phyloP scores from a whole-genome alignment of 2,797 vertebrate genomes.

The Notamacropus eugenii region DNA sequence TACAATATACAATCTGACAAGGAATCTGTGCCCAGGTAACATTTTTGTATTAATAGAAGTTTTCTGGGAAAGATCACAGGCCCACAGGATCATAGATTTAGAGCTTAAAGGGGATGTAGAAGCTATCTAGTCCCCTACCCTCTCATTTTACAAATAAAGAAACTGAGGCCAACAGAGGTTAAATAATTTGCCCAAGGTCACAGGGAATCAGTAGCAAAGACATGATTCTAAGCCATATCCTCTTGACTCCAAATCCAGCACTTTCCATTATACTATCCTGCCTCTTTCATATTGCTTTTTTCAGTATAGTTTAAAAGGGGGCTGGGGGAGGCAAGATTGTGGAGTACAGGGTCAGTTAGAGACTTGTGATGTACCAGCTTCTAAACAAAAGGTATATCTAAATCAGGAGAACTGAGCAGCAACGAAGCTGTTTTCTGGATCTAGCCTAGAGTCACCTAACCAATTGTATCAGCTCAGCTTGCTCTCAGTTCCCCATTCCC shows the following conservation, averaged over 20 bases:
- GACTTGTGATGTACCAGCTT: neutral
- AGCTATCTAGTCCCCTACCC: neutral
- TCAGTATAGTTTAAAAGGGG: neutral
- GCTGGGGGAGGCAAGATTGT: neutral
- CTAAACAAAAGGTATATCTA: neutral
- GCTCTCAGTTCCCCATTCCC: neutral
- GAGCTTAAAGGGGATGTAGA: neutral
- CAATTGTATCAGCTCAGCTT: neutral
- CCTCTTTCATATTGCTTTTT: neutral
- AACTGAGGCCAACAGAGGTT: neutral
- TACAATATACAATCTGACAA: neutral
- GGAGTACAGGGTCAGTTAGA: neutral
- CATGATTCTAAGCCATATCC: neutral
- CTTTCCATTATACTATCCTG: neutral
- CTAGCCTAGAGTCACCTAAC: neutral
- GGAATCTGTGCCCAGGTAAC: neutral
- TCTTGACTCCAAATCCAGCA: neutral
- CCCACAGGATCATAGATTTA: neutral
- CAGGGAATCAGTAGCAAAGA: neutral
- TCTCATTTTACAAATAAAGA: neutral
- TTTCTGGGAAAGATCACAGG: neutral
- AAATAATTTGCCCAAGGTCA: neutral
- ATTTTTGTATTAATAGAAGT: neutral
- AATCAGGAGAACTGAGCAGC: neutral
- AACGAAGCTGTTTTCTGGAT: neutral